A percentile compares a stretch with the other conserved stretches of the same genome.
Conservation (phyloP, 2,888 invertebrate genomes). For the Blomia tropicalis region DNA sequence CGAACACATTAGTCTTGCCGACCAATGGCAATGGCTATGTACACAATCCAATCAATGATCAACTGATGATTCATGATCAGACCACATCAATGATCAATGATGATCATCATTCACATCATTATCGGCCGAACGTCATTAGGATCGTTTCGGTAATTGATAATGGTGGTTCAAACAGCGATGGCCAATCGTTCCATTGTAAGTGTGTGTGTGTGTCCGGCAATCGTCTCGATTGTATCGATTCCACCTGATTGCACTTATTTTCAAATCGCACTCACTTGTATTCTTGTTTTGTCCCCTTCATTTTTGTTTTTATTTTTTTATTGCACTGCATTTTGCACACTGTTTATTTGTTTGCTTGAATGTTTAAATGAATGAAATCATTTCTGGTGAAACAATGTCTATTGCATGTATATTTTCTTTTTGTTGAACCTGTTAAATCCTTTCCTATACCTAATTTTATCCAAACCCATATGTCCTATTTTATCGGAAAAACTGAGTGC, state of each 20-base stretch:
- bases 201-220: too few relatives aligned
- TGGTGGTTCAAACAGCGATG: not conserved
- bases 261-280: not conserved
- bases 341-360: not conserved
- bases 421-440: not conserved
- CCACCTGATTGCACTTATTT: not conserved
- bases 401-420: too few relatives aligned
- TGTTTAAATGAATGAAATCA: too few relatives aligned
- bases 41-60: not conserved
- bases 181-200: constrained; percentile 5
- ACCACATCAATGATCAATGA: not conserved
- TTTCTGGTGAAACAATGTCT: too few relatives aligned
- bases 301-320: not conserved
- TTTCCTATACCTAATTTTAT: not conserved
- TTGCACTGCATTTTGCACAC: not conserved
- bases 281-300: constrained; percentile 4
- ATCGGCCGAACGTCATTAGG: constrained; percentile 8
- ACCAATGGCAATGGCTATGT: not conserved
- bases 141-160: not conserved
- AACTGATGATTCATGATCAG: not conserved
- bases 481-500: constrained; percentile 3
- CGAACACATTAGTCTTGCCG: not conserved
- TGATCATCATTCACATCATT: too few relatives aligned
- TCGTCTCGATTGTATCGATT: too few relatives aligned
- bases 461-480: not conserved